phyloP scores from a whole-genome alignment of 2,888 invertebrate genomes.

The Sylvicola fuscatus region DNA sequence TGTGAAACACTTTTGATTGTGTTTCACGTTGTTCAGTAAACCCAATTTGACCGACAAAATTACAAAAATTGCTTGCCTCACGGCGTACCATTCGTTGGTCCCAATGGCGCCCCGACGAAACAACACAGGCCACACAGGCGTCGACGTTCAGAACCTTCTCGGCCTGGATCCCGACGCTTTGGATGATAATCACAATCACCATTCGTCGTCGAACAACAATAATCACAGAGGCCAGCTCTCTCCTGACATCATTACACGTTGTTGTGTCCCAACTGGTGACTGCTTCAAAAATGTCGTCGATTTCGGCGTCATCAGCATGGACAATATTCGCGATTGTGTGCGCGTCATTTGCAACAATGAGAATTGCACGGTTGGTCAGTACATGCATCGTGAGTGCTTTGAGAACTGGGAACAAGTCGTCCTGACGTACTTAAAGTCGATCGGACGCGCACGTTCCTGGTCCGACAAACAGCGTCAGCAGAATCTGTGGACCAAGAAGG shows the following conservation, averaged over 20 bases:
- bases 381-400: constrained; percentile 93
- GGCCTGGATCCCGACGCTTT: constrained; percentile 7
- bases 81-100: constrained; percentile 14
- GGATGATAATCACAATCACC: constrained; percentile 3
- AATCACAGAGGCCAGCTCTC: constrained; percentile 6
- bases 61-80: constrained; percentile 14
- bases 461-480: constrained; percentile 85
- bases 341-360: constrained; percentile 92
- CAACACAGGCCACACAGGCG: constrained; percentile 9
- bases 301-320: constrained; percentile 34
- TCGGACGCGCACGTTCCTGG: constrained; percentile 85
- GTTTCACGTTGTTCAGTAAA: too few species aligned
- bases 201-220: background rate
- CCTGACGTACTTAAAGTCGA: constrained; percentile 70
- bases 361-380: constrained; percentile 67
- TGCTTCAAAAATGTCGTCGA: constrained; percentile 42
- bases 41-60: constrained; percentile 1
- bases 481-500: constrained; percentile 95
- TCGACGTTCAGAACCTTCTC: constrained; percentile 23
- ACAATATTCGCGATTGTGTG: constrained; percentile 59
- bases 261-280: constrained; percentile 66
- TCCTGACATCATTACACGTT: constrained; percentile 37
- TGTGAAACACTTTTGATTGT: too few species aligned
- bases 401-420: constrained; percentile 85
- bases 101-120: constrained; percentile 34